Percentiles rank a stretch among this genome's conserved stretches.
Evolutionary conservation across 1,140 invertebrate genomes (phyloP).

Genomic region (Bombus waltoni): DNA sequence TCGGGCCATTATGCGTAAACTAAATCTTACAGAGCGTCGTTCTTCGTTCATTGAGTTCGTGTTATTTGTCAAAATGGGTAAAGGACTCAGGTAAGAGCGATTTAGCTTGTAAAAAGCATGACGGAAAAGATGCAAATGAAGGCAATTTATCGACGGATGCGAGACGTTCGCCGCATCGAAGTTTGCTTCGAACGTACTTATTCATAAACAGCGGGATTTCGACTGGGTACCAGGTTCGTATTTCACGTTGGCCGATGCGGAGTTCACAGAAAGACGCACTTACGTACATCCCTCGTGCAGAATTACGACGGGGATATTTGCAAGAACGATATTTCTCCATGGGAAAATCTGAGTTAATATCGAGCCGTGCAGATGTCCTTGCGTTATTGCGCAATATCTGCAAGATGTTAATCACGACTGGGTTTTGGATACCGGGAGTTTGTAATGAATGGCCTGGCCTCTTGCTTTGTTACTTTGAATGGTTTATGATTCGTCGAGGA

Average conservation of each 20-base stretch:
- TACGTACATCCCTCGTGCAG: constrained; percentile 21
- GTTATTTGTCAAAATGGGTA: neutral
- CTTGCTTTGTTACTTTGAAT: neutral
- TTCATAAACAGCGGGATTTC: constrained; percentile 35
- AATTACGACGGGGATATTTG: constrained; percentile 56
- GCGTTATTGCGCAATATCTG: constrained; percentile 71
- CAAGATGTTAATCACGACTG: constrained; percentile 72
- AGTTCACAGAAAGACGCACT: constrained; percentile 26
- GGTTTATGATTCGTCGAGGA: neutral
- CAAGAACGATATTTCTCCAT: constrained; percentile 59
- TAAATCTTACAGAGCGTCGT: neutral
- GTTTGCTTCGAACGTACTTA: constrained; percentile 2
- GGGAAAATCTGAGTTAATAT: constrained; percentile 71
- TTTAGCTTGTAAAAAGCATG: neutral
- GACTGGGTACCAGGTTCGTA: neutral
- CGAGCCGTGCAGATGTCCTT: constrained; percentile 66
- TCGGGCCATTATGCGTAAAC: neutral
- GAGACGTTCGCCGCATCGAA: constrained; percentile 1
- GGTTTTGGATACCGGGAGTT: neutral
- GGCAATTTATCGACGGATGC: constrained; percentile 11
- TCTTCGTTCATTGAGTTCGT: too few species aligned
- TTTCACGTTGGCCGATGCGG: constrained; percentile 4
- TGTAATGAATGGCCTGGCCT: neutral
- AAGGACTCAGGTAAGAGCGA: neutral
- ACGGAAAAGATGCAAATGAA: constrained; percentile 4